Evolutionary conservation across 2,888 invertebrate species (phyloP), one percentile per base, ranked within the genome.

Genomic region (Metopia argyrocephala): DNA sequence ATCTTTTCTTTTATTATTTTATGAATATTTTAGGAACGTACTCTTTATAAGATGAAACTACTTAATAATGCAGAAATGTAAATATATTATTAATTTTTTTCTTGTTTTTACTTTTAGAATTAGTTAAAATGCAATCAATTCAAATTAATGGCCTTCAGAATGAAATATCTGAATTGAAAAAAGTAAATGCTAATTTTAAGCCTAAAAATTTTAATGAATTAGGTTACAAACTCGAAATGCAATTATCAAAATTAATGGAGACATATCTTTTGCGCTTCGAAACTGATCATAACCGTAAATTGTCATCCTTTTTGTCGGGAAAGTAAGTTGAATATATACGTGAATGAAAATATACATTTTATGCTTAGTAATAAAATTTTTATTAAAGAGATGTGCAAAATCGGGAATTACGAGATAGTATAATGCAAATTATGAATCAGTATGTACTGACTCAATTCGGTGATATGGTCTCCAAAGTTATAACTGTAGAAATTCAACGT

Each of bases 401-500:
- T 83, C 89, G 91, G 21, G 92, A 92, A 70, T 86, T 92, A 23
- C 91, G 91, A 18, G 93, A 93, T 78, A 89, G 90, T 28, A 85
- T 94, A 45, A 86, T 93, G 48, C 89, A 91, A 48, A 89, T 91
- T 15, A 87, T 94, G n/a, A 91, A 92, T 46, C 93, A 93, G 85
- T 90, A 92, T 64, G 87, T 93, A 12, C 90, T 91, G 48, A 86
- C 86, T 56, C 90, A 92, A 54, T 87, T 93, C 46, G 89, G 91
- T 3, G 92, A 92, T 54, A 92, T 92, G 81, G 86, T 94, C 78
- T 92, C 93, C 54, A 91, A 91, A 70, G 90, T 92, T 2, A 89
- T 94, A 1, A 90, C 91, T 65, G 89, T 91, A 69, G 94, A 94
- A 87, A 91, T 94, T 69, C 92, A 92, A 84, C 91, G 91, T 15